Percentiles rank a stretch among this genome's conserved stretches.
phyloP scores from a whole-genome alignment of 2,797 vertebrate species.

The Lagorchestes hirsutus region DNA sequence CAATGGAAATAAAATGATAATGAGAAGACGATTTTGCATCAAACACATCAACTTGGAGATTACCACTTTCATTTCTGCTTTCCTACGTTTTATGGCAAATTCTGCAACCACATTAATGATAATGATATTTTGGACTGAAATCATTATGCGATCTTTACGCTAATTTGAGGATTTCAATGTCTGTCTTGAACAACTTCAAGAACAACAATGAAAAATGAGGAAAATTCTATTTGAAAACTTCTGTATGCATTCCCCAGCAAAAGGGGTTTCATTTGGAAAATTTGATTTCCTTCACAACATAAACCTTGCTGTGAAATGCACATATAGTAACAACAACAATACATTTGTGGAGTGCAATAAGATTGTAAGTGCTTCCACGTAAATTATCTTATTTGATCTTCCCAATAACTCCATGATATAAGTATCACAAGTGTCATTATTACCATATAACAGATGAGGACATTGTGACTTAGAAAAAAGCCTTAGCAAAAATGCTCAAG shows the following conservation, averaged over 20 bases:
- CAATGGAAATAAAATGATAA: constrained; percentile 72
- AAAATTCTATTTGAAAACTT: constrained; percentile 56
- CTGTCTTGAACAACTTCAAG: constrained; percentile 55
- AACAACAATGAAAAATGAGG: constrained; percentile 63
- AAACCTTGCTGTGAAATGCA: constrained; percentile 54
- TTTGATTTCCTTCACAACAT: constrained; percentile 55
- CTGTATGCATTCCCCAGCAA: constrained; percentile 30
- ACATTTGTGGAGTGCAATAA: background rate
- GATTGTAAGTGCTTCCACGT: background rate
- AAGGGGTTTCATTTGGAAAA: constrained; percentile 57
- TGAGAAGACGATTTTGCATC: constrained; percentile 72
- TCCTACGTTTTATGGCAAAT: constrained; percentile 71
- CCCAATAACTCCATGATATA: background rate
- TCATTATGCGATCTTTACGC: constrained; percentile 62
- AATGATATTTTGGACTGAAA: constrained; percentile 67
- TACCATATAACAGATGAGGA: background rate
- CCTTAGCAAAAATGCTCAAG: background rate
- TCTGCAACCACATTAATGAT: constrained; percentile 75
- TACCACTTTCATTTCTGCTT: constrained; percentile 75
- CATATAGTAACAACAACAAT: background rate
- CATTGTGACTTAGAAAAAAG: background rate
- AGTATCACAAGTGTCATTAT: background rate
- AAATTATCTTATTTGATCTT: background rate
- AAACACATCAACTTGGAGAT: constrained; percentile 63
- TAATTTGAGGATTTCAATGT: constrained; percentile 65